Conservation (phyloP, 1,140 invertebrate species). For the Argopecten irradians region DNA sequence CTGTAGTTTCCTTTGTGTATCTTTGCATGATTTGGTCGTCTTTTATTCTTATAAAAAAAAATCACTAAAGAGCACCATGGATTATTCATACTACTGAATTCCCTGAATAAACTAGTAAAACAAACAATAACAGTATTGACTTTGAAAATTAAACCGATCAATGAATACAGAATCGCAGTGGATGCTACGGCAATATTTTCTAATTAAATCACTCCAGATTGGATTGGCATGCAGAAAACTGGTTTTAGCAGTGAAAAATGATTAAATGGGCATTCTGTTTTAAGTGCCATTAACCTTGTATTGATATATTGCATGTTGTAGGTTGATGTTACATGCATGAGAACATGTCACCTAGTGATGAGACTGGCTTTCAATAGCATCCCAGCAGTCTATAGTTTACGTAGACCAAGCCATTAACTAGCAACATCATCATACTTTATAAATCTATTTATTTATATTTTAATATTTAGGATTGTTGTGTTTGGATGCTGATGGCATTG, state of each 20-base stretch:
- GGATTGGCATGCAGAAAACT: not conserved
- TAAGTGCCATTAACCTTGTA: not conserved
- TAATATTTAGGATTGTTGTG: not conserved
- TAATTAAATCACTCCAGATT: not conserved
- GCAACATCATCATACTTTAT: not conserved
- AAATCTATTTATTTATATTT: not conserved
- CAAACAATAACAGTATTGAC: not conserved
- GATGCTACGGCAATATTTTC: not conserved
- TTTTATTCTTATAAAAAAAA: not conserved
- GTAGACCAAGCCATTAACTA: not conserved
- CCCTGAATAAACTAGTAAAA: not conserved
- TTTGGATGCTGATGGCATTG: not conserved
- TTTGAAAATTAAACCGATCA: not conserved
- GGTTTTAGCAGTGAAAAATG: not conserved
- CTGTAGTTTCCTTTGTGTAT: too few species aligned
- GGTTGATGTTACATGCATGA: not conserved
- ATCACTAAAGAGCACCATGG: not conserved
- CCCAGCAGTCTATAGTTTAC: not conserved
- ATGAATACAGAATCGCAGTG: not conserved
- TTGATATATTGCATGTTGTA: not conserved
- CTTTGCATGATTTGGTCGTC: too few species aligned
- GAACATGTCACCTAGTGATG: not conserved
- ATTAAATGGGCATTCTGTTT: not conserved
- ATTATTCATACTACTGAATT: not conserved
- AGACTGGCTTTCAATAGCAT: not conserved